These are phyloP conservation scores for Actinia equina DNA, from an alignment of 64 coral and sea anemone genomes.

Conservation along the genomic window DNA sequence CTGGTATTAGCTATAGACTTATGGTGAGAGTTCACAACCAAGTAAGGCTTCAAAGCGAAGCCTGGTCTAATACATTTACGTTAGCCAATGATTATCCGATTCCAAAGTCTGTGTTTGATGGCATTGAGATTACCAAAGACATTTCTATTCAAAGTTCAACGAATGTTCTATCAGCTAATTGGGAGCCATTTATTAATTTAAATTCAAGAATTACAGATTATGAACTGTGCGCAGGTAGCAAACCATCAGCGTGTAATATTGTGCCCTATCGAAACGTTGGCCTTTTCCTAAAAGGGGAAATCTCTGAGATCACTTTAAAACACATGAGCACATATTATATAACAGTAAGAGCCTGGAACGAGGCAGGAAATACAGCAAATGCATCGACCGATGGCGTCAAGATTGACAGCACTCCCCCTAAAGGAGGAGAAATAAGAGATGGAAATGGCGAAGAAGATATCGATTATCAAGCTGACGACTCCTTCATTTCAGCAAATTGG, in stretches of 20 bases:
- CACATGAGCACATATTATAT: constrained; percentile 64
- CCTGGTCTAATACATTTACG: constrained; percentile 45
- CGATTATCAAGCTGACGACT: constrained; percentile 66
- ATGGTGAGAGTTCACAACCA: constrained; percentile 48
- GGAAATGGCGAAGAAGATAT: constrained; percentile 55
- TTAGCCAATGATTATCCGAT: constrained; percentile 11
- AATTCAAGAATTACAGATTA: constrained; percentile 36
- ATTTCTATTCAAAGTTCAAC: constrained; percentile 31
- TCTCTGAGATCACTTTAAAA: constrained; percentile 61
- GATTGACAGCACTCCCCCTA: constrained; percentile 65
- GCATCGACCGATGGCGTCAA: constrained; percentile 62
- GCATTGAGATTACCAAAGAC: constrained; percentile 13
- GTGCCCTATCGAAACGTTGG: constrained; percentile 25
- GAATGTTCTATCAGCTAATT: constrained; percentile 50
- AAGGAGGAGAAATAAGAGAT: constrained; percentile 45
- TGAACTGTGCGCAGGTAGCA: constrained; percentile 57
- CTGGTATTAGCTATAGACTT: constrained; percentile 49
- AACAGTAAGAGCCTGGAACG: constrained; percentile 71
- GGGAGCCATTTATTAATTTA: constrained; percentile 48
- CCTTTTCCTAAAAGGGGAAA: constrained; percentile 17
- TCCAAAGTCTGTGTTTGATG: constrained; percentile 42
- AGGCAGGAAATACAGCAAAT: constrained; percentile 50
- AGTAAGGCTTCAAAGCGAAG: constrained; percentile 34
- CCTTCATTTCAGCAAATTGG: constrained; percentile 82
- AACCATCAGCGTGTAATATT: constrained; percentile 44